Base-by-base conservation (phyloP, 2,797 vertebrate genomes). In the Pantherophis alleghaniensis region DNA sequence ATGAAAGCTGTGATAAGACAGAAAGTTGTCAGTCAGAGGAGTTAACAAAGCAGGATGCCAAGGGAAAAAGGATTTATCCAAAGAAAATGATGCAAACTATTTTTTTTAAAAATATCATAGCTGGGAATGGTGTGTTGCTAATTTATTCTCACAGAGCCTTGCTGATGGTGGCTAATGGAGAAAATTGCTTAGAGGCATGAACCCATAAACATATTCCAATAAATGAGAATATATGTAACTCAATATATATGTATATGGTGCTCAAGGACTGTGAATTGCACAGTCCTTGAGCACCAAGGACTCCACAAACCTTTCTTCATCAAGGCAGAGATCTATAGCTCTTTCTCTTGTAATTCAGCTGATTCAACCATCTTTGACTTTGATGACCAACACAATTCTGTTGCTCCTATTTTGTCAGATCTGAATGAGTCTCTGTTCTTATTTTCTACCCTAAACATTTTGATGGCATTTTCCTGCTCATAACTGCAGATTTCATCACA, bases 11-110 rank as follows among this genome's bases (percentile, higher is more conserved):
- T 92, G 87, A 95, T 96, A 94, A 94, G 96, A 94, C 88, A 95
- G 96, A 96, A 96, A 94, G 90, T 96, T 96, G 95, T 96, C 97
- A 96, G 93, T 97, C 96, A 96, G 93, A 92, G 95, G 94, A 97
- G 92, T 92, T 94, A 97, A 97, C 95, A 96, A 97, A 97, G 95
- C 93, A 95, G 94, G 86, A 92, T 28, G 87, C 18, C 42, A 55
- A 55, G 57, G 51, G 11, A 53, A 20, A 28, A 93, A 94, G 96
- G 90, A 97, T 96, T 96, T 94, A 96, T 97, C 97, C 96, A 97
- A 97, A 95, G 93, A 93, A 97, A 96, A 94, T 92, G 93, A 96
- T 4, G 92, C 83, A 90, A 94, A 93, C 95, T 95, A 93, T 94
- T 95, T 97, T 53, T n/a, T 57, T 37, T 6, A 24, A 59, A 37